Base-by-base conservation (phyloP, 37 sponge, comb jelly and placozoan genomes). In the Tethya wilhelma region DNA sequence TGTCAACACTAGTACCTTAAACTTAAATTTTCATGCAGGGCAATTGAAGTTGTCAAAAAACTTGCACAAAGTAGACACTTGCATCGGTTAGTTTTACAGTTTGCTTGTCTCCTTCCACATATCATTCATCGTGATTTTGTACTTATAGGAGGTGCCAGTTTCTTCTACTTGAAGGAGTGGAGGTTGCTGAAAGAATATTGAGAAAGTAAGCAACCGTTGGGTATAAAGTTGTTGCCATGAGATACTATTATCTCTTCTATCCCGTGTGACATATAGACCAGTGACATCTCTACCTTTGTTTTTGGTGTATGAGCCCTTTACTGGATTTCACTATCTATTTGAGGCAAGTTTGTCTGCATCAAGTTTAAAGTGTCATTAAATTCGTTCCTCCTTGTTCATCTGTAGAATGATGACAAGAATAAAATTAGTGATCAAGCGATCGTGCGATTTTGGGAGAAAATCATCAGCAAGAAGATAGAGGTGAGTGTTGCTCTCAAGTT, bases 21-120 rank as follows among this genome's bases (percentile, higher is more conserved):
- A 49, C 55, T 19, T 49, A 49, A 49, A 17, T 49, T 30, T 26
- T 9, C 32, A 4, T 58, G 19, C 75, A 87, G 88, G 40, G 78
- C 82, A 0, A 41, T 81, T 38, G 83, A 88, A 31, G 76, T 57
- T 2, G 83, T 81, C 8, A 81, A 60, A 69, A 79, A 56, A 40
- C 55, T 71, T n/a, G 88, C 88, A 19, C 0, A 33, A 0, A 77
- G 88, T 43, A 81, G 88, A 33, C 69, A 81, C 38, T 38, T 82
- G 17, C 69, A 75, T 32, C 25, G 23, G 73, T 83, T 38, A 67
- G 84, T 44, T 1, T 39, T 38, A 14, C 17, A 23, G 14, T 67
- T 5, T n/a, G 2, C 38, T 38, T 59, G 25, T 57, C 29, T n/a
- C 38, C 9, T 32, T 33, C n/a, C 22, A 22, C 19, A 56, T 57